Evolutionary conservation across 2,113 vertebrate species (phyloP), one percentile per base, ranked within the genome.

Genomic region (Elephas maximus): DNA sequence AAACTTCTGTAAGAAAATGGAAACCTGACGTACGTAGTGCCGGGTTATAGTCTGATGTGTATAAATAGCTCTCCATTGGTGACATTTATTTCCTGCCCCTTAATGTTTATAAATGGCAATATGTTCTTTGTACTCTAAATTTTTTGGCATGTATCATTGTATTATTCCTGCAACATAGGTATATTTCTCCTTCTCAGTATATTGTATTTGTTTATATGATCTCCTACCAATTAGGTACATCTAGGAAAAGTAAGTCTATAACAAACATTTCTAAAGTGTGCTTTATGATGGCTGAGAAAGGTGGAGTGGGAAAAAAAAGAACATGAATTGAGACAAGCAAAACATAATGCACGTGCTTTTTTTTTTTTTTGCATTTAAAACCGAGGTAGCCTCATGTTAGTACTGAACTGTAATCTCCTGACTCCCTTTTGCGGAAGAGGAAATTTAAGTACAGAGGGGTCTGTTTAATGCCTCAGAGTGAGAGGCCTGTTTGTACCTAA

Each of bases 21-120:
- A 97, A 95, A 96, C 95, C 69, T 89, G 94, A 97, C 97, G 96
- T 80, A 77, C 85, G 93, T 23, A 96, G 28, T 74, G 51, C 83
- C 79, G 53, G 90, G 82, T 92, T 95, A 88, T 30, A 96, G 74
- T 96, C 73, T 95, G 93, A 96, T 86, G 11, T 85, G 23, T 93
- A 95, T 91, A 95, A 95, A 96, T 57, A 97, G 78, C 94, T 96
- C 78, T 91, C 73, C 79, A 93, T 88, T 90, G 80, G 33, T 96
- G 93, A 97, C 83, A 96, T 91, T 98, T 95, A 97, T 92, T 93
- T 94, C 33, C 48, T 90, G 8, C 12, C 67, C 37, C 30, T 84
- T 83, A 79, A 94, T 90, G 69, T 77, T 97, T 93, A 95, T 76
- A 94, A 94, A 89, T 88, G 83, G n/a, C 80, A 85, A 86, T 69